Conservation (phyloP, 2,113 vertebrate species). For the Oryzias curvinotus region DNA sequence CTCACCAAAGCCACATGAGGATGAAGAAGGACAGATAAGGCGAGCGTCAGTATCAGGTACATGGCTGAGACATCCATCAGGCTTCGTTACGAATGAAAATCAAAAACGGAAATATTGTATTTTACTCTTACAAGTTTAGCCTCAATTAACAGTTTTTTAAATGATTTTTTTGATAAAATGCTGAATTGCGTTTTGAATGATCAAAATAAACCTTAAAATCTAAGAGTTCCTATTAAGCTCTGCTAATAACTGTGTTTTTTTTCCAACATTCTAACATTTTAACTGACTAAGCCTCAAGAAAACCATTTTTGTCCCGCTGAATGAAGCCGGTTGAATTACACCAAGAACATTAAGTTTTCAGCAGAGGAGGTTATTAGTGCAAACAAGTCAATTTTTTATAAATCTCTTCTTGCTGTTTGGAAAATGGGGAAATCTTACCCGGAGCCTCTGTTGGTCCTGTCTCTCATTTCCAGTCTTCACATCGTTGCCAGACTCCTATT, state of each 20-base stretch:
- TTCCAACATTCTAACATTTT: slow-evolving; percentile 33
- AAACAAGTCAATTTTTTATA: slow-evolving; percentile 24
- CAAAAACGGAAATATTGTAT: not conserved
- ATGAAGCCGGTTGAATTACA: slow-evolving; percentile 50
- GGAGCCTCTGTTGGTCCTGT: slow-evolving; percentile 14
- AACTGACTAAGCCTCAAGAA: slow-evolving; percentile 36
- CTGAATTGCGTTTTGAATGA: too few species aligned
- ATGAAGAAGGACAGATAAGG: slow-evolving; percentile 41
- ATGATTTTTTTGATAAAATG: too few species aligned
- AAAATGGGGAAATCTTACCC: slow-evolving; percentile 53
- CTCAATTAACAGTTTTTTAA: not conserved
- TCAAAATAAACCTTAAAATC: too few species aligned
- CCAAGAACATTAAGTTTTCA: slow-evolving; percentile 31
- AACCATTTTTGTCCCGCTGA: slow-evolving; percentile 43
- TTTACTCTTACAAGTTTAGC: not conserved
- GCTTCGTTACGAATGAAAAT: not conserved
- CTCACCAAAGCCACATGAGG: slow-evolving; percentile 53
- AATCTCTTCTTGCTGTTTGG: slow-evolving; percentile 6
- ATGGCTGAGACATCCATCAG: slow-evolving; percentile 27
- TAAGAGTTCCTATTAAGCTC: not conserved
- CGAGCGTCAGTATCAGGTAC: slow-evolving; percentile 32
- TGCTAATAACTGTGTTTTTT: slow-evolving; percentile 9
- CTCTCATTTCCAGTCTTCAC: slow-evolving; percentile 26
- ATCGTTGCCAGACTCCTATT: slow-evolving; percentile 28
- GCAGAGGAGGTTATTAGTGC: slow-evolving; percentile 49